Base-by-base conservation (phyloP, 2,888 invertebrate genomes). In the Perizoma flavofasciatum region DNA sequence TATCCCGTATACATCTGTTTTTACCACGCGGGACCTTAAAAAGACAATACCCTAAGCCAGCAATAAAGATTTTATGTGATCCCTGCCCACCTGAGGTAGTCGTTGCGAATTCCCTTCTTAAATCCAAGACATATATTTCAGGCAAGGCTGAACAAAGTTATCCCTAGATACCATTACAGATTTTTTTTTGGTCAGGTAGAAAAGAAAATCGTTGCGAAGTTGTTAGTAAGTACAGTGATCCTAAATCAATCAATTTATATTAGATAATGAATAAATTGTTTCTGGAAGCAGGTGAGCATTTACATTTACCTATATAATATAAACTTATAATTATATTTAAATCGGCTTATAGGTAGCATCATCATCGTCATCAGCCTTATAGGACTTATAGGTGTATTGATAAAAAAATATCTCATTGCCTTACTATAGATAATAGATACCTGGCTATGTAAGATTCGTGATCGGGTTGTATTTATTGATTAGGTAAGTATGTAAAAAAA, bases 11-110 rank as follows among this genome's bases (percentile, higher is more conserved):
- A 22, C 41, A 10, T 40, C 45, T 59, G n/a, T 49, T 56, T 57
- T 55, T 61, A 50, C 46, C 60, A 58, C 51, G 60, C 45, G 45
- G 39, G 49, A 55, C 53, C 67, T 67, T 66, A 72, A 66, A 50
- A 52, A 54, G 35, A 61, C 55, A 68, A 70, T 62, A 68, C 51
- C 46, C 37, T 49, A 57, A 59, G 58, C 55, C 35, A 66, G 49
- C 61, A 67, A 73, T 72, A 74, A 75, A 74, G 63, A 51, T 74
- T 77, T 77, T 75, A 78, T 68, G 69, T 66, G 66, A 56, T 66
- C 59, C 59, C 60, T 61, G 59, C 66, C 67, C 71, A 73, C 69
- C 69, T 70, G 71, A 50, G 64, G 47, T 59, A 63, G 53, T 39
- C 61, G 57, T 62, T 49, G 54, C 46, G 63, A 63, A 66, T 63